Conservation (phyloP, 2,888 invertebrate species). For the Diadromus collaris region DNA sequence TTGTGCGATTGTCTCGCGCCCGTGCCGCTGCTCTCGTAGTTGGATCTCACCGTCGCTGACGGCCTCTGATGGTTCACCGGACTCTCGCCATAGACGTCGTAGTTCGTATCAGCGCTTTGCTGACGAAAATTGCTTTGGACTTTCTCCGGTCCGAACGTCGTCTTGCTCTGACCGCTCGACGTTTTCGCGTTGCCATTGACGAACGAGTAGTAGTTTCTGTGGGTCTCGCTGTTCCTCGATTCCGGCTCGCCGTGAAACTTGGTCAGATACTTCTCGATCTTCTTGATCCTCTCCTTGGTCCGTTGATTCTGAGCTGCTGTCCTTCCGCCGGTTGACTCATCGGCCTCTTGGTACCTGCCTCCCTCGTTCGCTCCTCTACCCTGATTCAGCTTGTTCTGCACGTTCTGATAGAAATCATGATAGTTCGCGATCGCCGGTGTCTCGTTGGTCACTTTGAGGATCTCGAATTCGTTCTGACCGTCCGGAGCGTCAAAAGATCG, state of each 20-base stretch:
- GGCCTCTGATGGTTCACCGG: slow-evolving; percentile 44
- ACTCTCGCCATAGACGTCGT: slow-evolving; percentile 51
- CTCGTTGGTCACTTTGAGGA: slow-evolving; percentile 76
- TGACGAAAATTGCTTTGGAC: slow-evolving; percentile 65
- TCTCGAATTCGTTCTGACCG: slow-evolving; percentile 74
- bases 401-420: slow-evolving; percentile 73
- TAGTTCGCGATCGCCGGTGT: slow-evolving; percentile 77
- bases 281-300: slow-evolving; percentile 63
- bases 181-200: slow-evolving; percentile 26
- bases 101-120: slow-evolving; percentile 53
- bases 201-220: slow-evolving; percentile 60
- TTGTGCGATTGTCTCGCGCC: slow-evolving; percentile 38
- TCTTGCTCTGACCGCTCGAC: slow-evolving; percentile 62
- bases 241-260: slow-evolving; percentile 61
- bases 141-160: slow-evolving; percentile 66
- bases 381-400: slow-evolving; percentile 56
- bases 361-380: slow-evolving; percentile 10
- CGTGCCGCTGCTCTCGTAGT: slow-evolving; percentile 47
- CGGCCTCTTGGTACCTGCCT: slow-evolving; percentile 12
- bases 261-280: slow-evolving; percentile 66
- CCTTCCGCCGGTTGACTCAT: slow-evolving; percentile 1
- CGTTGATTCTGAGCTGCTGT: slow-evolving; percentile 36
- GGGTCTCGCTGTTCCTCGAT: slow-evolving; percentile 35
- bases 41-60: slow-evolving; percentile 63
- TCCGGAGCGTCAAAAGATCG: slow-evolving; percentile 72